Evolutionary conservation across 1,140 invertebrate species (phyloP), one percentile per base, ranked within the genome.

Genomic region (Papilio machaon): DNA sequence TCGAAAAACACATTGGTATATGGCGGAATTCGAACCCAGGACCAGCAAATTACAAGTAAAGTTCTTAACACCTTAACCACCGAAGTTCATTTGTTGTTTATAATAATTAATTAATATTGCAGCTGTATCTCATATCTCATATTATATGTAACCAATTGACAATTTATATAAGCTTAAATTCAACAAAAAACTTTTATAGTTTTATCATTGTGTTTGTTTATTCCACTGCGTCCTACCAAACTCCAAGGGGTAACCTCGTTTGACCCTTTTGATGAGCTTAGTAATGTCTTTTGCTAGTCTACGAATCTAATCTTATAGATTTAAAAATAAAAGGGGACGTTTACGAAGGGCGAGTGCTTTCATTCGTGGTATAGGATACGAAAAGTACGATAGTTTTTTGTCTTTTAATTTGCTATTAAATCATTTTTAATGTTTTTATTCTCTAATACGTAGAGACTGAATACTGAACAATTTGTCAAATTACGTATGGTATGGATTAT

Each of bases 301-400:
- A 58, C 54, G 54, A 58, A 58, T 58, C 54, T n/a, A 19, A 58
- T 58, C 54, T 58, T n/a, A 58, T 19, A 58, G 54, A 58, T 58
- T 58, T 58, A 58, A 58, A 58, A 58, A 58, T 58, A 64, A 64
- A 23, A 64, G 60, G 30, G 60, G 60, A 64, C 60, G 10, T 30
- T 30, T 64, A 30, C 10, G 60, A 64, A 64, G 60, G 60, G 23
- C 60, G 23, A 1, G 60, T 64, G 9, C 60, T 19, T 35, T 58
- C 54, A 58, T 19, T 19, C 54, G 54, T 19, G 7, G 60, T 23
- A 13, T 30, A 64, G 60, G 2, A 2, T 23, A 64, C 10, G 23
- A 64, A 64, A 64, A 13, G 19, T 64, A 30, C 13, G 54, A 17
- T 19, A 23, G 54, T n/a, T 64, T 23, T 64, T 23, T 64, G 10